phyloP scores from a whole-genome alignment of 2,888 invertebrate genomes.

The Idaea dimidiata region DNA sequence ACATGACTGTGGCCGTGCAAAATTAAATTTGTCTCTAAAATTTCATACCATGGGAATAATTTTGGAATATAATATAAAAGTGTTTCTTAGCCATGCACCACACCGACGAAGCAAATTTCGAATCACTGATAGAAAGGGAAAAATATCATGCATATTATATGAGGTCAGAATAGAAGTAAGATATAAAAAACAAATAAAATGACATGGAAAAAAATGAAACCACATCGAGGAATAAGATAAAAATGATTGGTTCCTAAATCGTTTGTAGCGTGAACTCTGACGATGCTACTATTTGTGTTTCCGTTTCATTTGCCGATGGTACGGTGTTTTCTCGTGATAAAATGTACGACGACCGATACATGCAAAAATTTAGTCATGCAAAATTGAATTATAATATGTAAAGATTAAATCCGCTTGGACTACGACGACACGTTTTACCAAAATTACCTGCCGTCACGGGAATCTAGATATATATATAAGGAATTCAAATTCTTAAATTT shows the following conservation, averaged over 20 bases:
- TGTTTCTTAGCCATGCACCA: slow-evolving; percentile 73
- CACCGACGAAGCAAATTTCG: slow-evolving; percentile 62
- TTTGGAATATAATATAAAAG: slow-evolving; percentile 53
- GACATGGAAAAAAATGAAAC: slow-evolving; percentile 49
- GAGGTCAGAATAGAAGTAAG: slow-evolving; percentile 50
- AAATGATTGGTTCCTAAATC: slow-evolving; percentile 36
- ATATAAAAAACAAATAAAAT: slow-evolving; percentile 50
- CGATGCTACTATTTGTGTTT: slow-evolving; percentile 42
- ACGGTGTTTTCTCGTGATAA: slow-evolving; percentile 39
- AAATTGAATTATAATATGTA: slow-evolving; percentile 36
- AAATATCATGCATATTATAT: slow-evolving; percentile 72
- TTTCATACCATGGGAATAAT: slow-evolving; percentile 46
- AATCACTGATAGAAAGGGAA: slow-evolving; percentile 44
- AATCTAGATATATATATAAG: slow-evolving; percentile 43
- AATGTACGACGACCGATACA: slow-evolving; percentile 44
- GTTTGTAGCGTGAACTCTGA: slow-evolving; percentile 38
- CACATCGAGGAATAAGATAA: slow-evolving; percentile 43
- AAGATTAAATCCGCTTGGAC: slow-evolving; percentile 29
- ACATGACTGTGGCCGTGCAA: slow-evolving; percentile 67
- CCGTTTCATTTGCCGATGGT: slow-evolving; percentile 37
- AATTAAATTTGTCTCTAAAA: slow-evolving; percentile 53
- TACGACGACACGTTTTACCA: slow-evolving; percentile 42
- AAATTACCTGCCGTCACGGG: slow-evolving; percentile 55
- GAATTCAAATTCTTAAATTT: slow-evolving; percentile 30
- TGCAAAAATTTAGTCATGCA: slow-evolving; percentile 61